Evolutionary conservation across 2,888 invertebrate genomes (phyloP).

Genomic region (Ochropacha duplaris): DNA sequence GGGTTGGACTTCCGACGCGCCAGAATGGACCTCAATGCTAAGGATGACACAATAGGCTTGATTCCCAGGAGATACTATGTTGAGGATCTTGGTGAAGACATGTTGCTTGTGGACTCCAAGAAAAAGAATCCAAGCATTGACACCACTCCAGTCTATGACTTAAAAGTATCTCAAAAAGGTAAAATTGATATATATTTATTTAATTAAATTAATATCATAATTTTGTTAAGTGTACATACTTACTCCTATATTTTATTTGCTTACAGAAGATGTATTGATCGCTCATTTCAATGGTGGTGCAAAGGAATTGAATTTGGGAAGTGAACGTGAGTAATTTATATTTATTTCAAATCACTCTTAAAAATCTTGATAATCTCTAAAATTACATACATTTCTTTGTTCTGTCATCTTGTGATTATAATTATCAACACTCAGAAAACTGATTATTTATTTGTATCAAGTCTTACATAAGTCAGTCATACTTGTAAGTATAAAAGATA

Average conservation of each 20-base stretch:
- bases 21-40: slow-evolving; percentile 35
- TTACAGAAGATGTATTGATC: slow-evolving; percentile 53
- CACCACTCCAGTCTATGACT: slow-evolving; percentile 42
- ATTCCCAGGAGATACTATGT: slow-evolving; percentile 61
- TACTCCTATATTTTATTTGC: background rate
- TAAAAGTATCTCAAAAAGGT: slow-evolving; percentile 62
- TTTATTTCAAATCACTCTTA: background rate
- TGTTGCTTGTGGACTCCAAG: slow-evolving; percentile 67
- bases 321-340: slow-evolving; percentile 53
- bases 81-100: slow-evolving; percentile 67
- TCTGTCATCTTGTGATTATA: background rate
- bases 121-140: slow-evolving; percentile 59
- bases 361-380: background rate
- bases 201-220: background rate
- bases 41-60: slow-evolving; percentile 30
- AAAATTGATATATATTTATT: slow-evolving; percentile 12
- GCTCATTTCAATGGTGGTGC: slow-evolving; percentile 70
- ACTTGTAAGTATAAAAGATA: background rate
- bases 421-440: background rate
- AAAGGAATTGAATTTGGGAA: slow-evolving; percentile 55
- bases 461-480: slow-evolving; percentile 1
- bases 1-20: slow-evolving; percentile 47
- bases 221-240: background rate
- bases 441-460: background rate
- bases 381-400: background rate